Base-by-base conservation (phyloP, 2,113 vertebrate genomes). In the Leptobrachium leishanense region DNA sequence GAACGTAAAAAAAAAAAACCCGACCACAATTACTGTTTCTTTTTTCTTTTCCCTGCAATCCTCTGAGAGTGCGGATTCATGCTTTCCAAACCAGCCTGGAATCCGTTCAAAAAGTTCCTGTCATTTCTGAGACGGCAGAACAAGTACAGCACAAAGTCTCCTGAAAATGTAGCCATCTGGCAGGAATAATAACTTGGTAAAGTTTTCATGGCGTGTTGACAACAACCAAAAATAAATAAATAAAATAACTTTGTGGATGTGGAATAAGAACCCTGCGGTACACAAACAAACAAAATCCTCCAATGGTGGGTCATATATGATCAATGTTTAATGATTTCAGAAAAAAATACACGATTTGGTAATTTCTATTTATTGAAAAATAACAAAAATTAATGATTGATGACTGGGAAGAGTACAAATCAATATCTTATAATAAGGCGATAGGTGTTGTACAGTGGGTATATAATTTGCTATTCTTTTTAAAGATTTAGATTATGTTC, bases 191-290 rank as follows among this genome's bases (percentile, higher is more conserved):
- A 59, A 46, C 59, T 43, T 65, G 71, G 75, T 81, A 73, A 81
- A 68, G 43, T 81, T 68, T 81, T 81, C 78, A 74, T 81, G 78
- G 78, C 71, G 68, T 74, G 53, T 64, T 68, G 78, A 74, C 78
- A 68, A 31, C 20, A 31, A 31, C 20, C 20, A 81, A 74, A 77
- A 73, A 81, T 74, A 74, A 63, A 81, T 81, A 31, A 31, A 31
- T 31, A 31, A 31, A 31, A 1, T 31, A 31, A 31, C 20, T 53
- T 68, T 68, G 50, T 62, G 72, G 57, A 81, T 81, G 20, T 68
- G 9, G 44, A 80, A 65, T 68, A 74, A 80, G 74, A 74, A 80
- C 68, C 50, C 64, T 57, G 42, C 62, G 65, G 72, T 50, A 57
- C 54, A 62, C 53, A 68, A 44, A 68, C 65, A 72, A 78, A 72